Base-by-base conservation (phyloP, 2,888 invertebrate genomes). In the Drosophila meridiana region DNA sequence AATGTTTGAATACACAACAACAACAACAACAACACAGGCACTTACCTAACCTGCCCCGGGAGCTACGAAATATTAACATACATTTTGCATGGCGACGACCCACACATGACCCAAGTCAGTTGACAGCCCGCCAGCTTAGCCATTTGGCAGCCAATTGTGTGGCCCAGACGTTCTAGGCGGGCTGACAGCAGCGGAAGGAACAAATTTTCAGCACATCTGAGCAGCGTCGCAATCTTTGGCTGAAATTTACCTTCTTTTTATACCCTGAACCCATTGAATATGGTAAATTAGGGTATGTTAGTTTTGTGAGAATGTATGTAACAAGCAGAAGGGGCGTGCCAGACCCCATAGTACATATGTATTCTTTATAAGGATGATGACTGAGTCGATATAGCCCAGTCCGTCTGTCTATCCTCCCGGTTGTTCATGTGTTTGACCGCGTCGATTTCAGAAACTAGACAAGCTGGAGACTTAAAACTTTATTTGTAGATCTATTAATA, bases 61-160 rank as follows among this genome's bases (percentile, higher is more conserved):
- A 57, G 78, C 40, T 34, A 57, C 56, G 48, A 62, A 69, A 73
- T 73, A 70, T 79, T 73, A 73, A 55, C 73, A 78, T 78, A 73
- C 69, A 79, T 73, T 79, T 73, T 76, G 62, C 73, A 79, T 73
- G 64, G 53, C 55, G 57, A 53, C 57, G 52, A 60, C 57, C 53
- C 52, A 55, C 47, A 58, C 64, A 57, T 40, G 11, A 70, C 50
- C 48, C 60, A 34, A 69, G 69, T 78, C 73, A 73, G 50, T 67
- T 75, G 78, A 70, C 76, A 68, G 62, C 56, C 76, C 66, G 60
- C 53, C 79, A 43, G 72, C 74, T 79, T 82, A 82, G 87, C 87
- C 83, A 87, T 84, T 80, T 80, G 87, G 61, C 84, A 84, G 84
- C 81, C 85, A 85, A 84, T 84, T 84, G 87, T 84, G 83, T 74